phyloP scores from a whole-genome alignment of 2,888 invertebrate species.

The Athetis lepigone region DNA sequence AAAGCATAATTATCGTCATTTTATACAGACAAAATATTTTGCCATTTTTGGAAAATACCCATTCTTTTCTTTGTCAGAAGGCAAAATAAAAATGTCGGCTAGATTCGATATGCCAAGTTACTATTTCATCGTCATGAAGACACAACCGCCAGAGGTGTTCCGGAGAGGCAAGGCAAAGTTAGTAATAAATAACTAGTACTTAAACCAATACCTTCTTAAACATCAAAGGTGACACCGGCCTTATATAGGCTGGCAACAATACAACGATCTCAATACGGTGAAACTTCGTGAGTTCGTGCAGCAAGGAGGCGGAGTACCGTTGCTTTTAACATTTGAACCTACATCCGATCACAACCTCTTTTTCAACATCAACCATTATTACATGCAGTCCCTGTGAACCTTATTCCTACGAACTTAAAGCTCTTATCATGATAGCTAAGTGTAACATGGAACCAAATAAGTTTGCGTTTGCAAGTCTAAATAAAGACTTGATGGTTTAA shows the following conservation, averaged over 20 bases:
- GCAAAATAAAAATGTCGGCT: background rate
- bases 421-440: conserved; percentile 25
- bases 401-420: conserved; percentile 23
- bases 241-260: conserved; percentile 58
- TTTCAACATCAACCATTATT: conserved; percentile 30
- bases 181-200: conserved; percentile 3
- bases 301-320: conserved; percentile 71
- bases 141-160: too few species aligned
- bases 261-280: conserved; percentile 54
- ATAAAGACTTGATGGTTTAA: conserved; percentile 61
- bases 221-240: conserved; percentile 42
- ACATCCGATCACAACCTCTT: conserved; percentile 64
- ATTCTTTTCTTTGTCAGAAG: background rate
- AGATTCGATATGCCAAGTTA: background rate
- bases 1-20: too few species aligned
- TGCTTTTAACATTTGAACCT: conserved; percentile 65
- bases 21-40: too few species aligned
- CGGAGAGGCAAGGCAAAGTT: background rate
- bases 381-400: conserved; percentile 6
- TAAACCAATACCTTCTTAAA: conserved; percentile 11
- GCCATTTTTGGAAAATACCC: background rate
- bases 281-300: conserved; percentile 62
- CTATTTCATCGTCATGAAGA: too few species aligned
- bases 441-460: conserved; percentile 20
- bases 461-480: conserved; percentile 38